These are phyloP conservation scores for Aradophagus sp. DNA, from an alignment of 1,140 invertebrate genomes.

Conservation along the genomic window DNA sequence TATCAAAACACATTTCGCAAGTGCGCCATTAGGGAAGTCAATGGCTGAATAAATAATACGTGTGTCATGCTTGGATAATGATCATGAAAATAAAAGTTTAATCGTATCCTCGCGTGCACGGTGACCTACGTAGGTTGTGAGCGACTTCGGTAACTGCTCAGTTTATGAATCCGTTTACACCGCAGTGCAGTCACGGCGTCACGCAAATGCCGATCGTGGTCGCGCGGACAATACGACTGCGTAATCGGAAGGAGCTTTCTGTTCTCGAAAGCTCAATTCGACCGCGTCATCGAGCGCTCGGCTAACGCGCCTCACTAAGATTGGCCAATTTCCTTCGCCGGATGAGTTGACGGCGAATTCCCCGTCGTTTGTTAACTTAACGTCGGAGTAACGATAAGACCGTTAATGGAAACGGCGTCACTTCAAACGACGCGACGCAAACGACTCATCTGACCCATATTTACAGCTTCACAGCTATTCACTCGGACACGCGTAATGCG, in stretches of 20 bases:
- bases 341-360: slow-evolving; percentile 33
- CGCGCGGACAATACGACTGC: slow-evolving; percentile 43
- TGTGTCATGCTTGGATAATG: slow-evolving; percentile 49
- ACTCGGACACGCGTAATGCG: no score
- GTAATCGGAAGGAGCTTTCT: slow-evolving; percentile 32
- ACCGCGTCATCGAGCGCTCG: slow-evolving; percentile 11
- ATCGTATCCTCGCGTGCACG: slow-evolving; percentile 52
- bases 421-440: no score
- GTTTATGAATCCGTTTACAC: slow-evolving; percentile 57
- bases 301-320: slow-evolving; percentile 26
- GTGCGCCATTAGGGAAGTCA: slow-evolving; percentile 21
- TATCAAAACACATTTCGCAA: slow-evolving; percentile 25
- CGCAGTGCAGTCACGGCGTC: slow-evolving; percentile 44
- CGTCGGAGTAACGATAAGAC: slow-evolving; percentile 16
- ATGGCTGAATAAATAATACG: slow-evolving; percentile 55
- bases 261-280: slow-evolving; percentile 23
- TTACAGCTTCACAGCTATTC: slow-evolving; percentile 68
- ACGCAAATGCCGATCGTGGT: slow-evolving; percentile 50
- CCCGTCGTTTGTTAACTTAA: slow-evolving; percentile 28
- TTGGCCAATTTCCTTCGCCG: slow-evolving; percentile 49
- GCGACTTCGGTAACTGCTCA: slow-evolving; percentile 41
- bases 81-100: slow-evolving; percentile 59
- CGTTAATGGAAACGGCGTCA: slow-evolving; percentile 38
- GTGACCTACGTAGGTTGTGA: slow-evolving; percentile 22
- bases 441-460: slow-evolving; percentile 57